phyloP scores from a whole-genome alignment of 2,797 vertebrate species.

The Salarias fasciatus region DNA sequence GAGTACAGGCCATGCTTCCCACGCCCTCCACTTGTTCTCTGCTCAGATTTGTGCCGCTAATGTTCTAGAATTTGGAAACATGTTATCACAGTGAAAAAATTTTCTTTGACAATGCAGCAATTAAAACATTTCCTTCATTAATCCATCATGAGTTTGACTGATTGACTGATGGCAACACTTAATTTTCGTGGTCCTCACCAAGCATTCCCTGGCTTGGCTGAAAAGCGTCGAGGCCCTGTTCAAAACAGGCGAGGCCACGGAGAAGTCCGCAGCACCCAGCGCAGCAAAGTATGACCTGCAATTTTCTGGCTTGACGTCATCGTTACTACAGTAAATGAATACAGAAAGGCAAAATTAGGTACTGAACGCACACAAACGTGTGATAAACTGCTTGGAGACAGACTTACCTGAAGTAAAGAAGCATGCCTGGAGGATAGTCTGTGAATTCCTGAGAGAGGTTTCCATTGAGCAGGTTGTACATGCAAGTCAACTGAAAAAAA shows the following conservation, averaged over 20 bases:
- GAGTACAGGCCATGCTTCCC: constrained; percentile 74
- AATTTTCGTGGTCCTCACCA: constrained; percentile 62
- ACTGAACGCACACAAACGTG: too few relatives aligned
- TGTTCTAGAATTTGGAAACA: constrained; percentile 54
- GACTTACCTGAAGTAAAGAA: constrained; percentile 75
- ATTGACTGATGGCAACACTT: too few relatives aligned
- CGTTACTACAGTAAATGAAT: constrained; percentile 50
- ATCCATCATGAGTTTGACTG: too few relatives aligned
- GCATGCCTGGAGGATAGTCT: constrained; percentile 74
- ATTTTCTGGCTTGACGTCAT: constrained; percentile 47
- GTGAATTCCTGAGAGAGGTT: constrained; percentile 49
- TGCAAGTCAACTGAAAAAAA: constrained; percentile 72
- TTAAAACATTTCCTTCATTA: too few relatives aligned
- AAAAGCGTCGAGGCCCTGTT: constrained; percentile 53
- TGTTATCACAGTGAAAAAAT: background rate
- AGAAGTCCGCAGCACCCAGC: constrained; percentile 69
- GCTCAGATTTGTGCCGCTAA: constrained; percentile 55
- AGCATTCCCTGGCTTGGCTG: constrained; percentile 61
- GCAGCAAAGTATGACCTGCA: constrained; percentile 72
- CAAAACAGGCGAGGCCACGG: constrained; percentile 62
- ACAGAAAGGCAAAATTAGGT: too few relatives aligned
- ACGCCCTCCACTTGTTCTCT: constrained; percentile 63
- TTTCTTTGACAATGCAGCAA: too few relatives aligned
- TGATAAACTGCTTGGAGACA: background rate
- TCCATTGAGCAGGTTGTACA: constrained; percentile 66